These are phyloP conservation scores for Falco columbarius DNA, from an alignment of 2,797 vertebrate genomes.

Conservation along the genomic window DNA sequence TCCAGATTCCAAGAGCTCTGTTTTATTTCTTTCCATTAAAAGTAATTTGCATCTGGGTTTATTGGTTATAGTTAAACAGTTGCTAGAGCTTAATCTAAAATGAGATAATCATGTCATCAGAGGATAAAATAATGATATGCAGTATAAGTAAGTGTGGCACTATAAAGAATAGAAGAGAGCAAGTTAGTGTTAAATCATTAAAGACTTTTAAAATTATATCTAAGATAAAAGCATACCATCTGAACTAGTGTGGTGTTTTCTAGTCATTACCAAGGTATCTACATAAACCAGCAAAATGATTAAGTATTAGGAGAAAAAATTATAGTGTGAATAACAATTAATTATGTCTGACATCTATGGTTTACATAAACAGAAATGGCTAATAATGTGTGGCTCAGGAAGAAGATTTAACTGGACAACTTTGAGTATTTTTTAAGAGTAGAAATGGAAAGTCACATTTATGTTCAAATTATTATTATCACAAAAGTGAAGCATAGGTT, in stretches of 20 bases:
- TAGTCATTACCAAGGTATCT: not conserved
- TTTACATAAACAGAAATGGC: not conserved
- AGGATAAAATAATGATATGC: conserved; percentile 48
- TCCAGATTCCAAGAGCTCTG: not conserved
- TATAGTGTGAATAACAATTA: not conserved
- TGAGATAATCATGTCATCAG: conserved; percentile 44
- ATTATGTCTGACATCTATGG: not conserved
- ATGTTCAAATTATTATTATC: not conserved
- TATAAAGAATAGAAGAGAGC: not conserved
- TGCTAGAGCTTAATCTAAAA: conserved; percentile 58
- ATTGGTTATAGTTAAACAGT: conserved; percentile 53
- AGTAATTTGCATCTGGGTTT: conserved; percentile 32
- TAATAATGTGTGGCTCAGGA: not conserved
- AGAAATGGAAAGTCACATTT: not conserved
- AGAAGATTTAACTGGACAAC: not conserved
- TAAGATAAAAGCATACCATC: not conserved
- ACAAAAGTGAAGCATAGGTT: not conserved
- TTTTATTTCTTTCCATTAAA: conserved; percentile 27
- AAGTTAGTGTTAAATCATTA: not conserved
- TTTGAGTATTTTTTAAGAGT: not conserved
- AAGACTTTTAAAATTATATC: conserved; percentile 6
- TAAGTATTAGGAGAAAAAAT: not conserved
- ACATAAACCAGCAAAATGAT: not conserved
- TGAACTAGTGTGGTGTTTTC: not conserved
- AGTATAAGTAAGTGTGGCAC: conserved; percentile 6